A percentile compares a stretch with the other conserved stretches of the same genome.
Evolutionary conservation across 2,113 vertebrate species (phyloP).

Genomic region (Aptenodytes forsteri): DNA sequence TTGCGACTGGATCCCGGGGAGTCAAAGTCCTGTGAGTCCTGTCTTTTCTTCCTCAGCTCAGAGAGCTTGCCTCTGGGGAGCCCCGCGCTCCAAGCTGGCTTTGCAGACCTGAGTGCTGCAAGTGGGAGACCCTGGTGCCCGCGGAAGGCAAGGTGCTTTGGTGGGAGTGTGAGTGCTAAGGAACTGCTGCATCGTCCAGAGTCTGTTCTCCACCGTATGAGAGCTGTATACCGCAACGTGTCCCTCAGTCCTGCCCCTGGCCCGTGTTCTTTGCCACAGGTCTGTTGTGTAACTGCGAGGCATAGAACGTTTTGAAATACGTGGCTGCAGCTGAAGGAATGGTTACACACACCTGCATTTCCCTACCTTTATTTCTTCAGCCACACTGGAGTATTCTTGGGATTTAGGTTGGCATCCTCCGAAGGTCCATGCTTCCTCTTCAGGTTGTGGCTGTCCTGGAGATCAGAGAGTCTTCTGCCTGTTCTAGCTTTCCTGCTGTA

Average conservation of each 20-base stretch:
- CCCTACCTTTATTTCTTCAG: neutral
- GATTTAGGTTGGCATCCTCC: neutral
- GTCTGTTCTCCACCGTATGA: accelerated
- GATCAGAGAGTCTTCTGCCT: neutral
- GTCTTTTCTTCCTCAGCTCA: neutral
- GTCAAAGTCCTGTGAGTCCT: conserved; percentile 83
- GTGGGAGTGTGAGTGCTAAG: neutral
- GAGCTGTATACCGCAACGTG: accelerated
- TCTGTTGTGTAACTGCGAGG: neutral
- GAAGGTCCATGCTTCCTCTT: neutral
- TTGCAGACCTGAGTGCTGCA: neutral
- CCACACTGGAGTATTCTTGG: neutral
- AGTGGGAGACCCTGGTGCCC: neutral
- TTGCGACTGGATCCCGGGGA: conserved; percentile 93
- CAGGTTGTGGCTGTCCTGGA: neutral
- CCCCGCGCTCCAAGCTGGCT: neutral
- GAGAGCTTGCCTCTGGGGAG: neutral
- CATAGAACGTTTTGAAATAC: neutral
- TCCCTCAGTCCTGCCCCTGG: neutral
- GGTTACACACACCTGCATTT: neutral
- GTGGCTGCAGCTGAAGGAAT: neutral
- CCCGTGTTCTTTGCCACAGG: accelerated
- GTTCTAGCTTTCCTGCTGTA: neutral
- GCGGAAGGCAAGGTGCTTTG: accelerated
- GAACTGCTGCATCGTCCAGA: neutral